A percentile compares a stretch with the other conserved stretches of the same genome.
phyloP scores from a whole-genome alignment of 2,888 invertebrate genomes.

The Timema cristinae region DNA sequence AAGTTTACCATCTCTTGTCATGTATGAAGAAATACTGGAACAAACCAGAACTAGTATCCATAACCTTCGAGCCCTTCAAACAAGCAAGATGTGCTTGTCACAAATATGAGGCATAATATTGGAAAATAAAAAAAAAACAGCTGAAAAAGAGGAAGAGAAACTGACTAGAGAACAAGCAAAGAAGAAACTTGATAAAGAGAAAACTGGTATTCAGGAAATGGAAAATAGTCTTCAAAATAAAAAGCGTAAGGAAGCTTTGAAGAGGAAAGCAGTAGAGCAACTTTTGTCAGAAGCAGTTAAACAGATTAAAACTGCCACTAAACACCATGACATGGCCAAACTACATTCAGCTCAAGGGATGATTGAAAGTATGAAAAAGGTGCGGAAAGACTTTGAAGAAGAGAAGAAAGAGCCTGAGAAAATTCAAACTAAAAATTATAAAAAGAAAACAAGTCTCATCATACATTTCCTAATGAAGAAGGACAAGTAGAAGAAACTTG shows the following conservation, averaged over 20 bases:
- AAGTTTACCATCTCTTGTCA: no score
- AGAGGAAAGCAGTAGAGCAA: neutral
- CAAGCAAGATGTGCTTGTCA: neutral
- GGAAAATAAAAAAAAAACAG: neutral
- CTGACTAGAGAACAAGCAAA: no score
- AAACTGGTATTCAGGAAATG: neutral
- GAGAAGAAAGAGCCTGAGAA: slow-evolving; percentile 14
- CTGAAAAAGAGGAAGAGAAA: no score
- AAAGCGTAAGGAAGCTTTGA: neutral
- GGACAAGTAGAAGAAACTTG: neutral
- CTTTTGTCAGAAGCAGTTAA: neutral
- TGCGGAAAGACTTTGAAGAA: slow-evolving; percentile 15
- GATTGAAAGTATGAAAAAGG: slow-evolving; percentile 12
- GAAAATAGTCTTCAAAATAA: neutral
- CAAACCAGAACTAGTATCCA: neutral
- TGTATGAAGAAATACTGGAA: no score
- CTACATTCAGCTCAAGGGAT: slow-evolving; percentile 14
- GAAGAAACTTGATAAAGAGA: neutral
- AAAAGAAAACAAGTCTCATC: slow-evolving; percentile 14
- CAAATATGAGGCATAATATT: no score
- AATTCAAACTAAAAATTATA: slow-evolving; percentile 12
- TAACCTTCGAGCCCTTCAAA: neutral
- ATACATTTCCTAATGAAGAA: neutral
- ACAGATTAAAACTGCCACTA: neutral
- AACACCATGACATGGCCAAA: neutral